Base-by-base conservation (phyloP, 2,113 vertebrate genomes). In the Haplotaxodon microlepis region DNA sequence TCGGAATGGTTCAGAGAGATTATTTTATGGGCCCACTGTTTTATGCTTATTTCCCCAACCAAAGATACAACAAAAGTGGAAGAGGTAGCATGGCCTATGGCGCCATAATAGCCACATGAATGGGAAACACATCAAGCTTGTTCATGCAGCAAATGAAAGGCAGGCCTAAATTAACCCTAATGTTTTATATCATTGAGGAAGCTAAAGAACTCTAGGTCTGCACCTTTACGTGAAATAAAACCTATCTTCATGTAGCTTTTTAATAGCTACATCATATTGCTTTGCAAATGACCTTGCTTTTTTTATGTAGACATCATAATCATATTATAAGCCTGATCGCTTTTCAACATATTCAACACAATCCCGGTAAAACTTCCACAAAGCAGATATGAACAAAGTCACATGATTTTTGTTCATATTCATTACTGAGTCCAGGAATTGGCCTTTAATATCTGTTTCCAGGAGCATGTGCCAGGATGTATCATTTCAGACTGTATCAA, bases 401-500 rank as follows among this genome's bases (percentile, higher is more conserved):
- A 36, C 80, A 80, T 17, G 8, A 56, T 51, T 42, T 82, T 36
- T 80, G 7, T 86, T 81, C 84, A 85, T 91, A 90, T 94, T 89
- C 71, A 85, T 93, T 92, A 84, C 89, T 83, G 8, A 54, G 36
- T 92, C 89, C 93, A 93, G 93, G 90, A 94, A 94, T 61, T 83
- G 81, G 71, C 59, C 34, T 59, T 90, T 78, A 81, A 86, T 86
- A 86, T 88, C 90, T 66, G 34, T 34, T 92, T 90, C 83, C 84
- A 73, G 88, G 81, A 27, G 66, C 80, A 71, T 84, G 81, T 50
- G 59, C 83, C 84, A 83, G 86, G 87, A 71, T 87, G 63, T 82
- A 56, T 85, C 42, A 27, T 63, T 47, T 51, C 9, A 9, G 45
- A 89, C 59, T 92, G 90, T 90, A 94, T 94, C 93, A 78, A 53